These are phyloP conservation scores for Centroberyx gerrardi DNA, from an alignment of 2,797 vertebrate genomes.

Conservation along the genomic window DNA sequence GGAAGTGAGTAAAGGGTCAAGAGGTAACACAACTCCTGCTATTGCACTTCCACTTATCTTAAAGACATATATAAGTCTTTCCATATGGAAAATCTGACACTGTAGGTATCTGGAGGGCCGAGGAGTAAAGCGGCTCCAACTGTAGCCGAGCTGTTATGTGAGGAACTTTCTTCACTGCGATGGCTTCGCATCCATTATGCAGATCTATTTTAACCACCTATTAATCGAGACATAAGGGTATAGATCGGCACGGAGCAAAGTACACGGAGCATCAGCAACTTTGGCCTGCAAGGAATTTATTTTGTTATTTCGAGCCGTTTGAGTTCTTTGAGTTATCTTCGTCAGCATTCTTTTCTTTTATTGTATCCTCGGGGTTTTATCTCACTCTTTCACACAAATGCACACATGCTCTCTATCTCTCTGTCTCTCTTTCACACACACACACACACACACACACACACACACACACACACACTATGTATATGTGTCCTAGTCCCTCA, in stretches of 20 bases:
- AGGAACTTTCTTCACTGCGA: conserved; percentile 25
- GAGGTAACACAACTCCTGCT: conserved; percentile 57
- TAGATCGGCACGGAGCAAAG: conserved; percentile 41
- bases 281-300: conserved; percentile 69
- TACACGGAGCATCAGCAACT: conserved; percentile 68
- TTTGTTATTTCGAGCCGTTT: conserved; percentile 61
- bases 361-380: conserved; percentile 51
- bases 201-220: conserved; percentile 59
- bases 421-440: conserved; percentile 5
- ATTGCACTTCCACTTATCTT: conserved; percentile 51
- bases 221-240: conserved; percentile 58
- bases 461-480: conserved; percentile 9
- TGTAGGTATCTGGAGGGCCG: neutral
- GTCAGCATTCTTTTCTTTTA: conserved; percentile 70
- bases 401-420: conserved; percentile 6
- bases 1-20: conserved; percentile 64
- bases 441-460: conserved; percentile 37
- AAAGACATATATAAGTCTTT: conserved; percentile 32
- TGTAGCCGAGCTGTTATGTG: neutral
- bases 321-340: conserved; percentile 52
- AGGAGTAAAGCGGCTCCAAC: conserved; percentile 4
- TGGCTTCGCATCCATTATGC: conserved; percentile 42
- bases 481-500: conserved; percentile 26
- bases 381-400: conserved; percentile 42
- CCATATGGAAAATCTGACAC: conserved; percentile 6